Evolutionary conservation across 2,113 vertebrate species (phyloP).

Genomic region (Catharus minimus): DNA sequence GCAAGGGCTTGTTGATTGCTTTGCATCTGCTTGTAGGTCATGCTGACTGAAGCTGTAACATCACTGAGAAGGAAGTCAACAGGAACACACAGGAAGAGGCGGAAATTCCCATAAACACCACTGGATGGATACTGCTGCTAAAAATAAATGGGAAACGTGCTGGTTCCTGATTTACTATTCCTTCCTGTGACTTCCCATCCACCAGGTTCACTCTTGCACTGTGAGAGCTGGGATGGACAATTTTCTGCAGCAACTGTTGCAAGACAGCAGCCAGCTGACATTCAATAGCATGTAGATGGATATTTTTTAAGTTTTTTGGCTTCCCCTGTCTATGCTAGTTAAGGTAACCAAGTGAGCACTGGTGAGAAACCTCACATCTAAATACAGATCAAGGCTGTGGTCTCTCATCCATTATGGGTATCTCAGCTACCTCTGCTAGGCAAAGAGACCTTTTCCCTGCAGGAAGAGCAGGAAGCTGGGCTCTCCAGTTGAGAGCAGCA

Average conservation of each 20-base stretch:
- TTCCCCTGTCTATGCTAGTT: neutral
- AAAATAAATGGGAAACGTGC: slow-evolving; percentile 37
- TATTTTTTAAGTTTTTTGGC: neutral
- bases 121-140: slow-evolving; percentile 7
- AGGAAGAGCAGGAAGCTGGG: neutral
- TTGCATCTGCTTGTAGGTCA: neutral
- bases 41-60: neutral
- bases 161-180: neutral
- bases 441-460: neutral
- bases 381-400: rapidly evolving
- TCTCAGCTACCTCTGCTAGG: neutral
- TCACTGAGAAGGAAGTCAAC: neutral
- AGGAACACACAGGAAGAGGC: neutral
- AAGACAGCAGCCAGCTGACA: neutral
- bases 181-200: neutral
- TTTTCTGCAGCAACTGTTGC: neutral
- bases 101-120: neutral
- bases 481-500: neutral
- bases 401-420: neutral
- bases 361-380: rapidly evolving
- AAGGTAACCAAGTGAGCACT: rapidly evolving
- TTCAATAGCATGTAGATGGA: neutral
- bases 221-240: neutral
- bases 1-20: neutral
- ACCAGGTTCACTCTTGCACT: neutral